Evolutionary conservation across 2,888 invertebrate genomes (phyloP), one percentile per base, ranked within the genome.

Genomic region (Agrotis clavis): DNA sequence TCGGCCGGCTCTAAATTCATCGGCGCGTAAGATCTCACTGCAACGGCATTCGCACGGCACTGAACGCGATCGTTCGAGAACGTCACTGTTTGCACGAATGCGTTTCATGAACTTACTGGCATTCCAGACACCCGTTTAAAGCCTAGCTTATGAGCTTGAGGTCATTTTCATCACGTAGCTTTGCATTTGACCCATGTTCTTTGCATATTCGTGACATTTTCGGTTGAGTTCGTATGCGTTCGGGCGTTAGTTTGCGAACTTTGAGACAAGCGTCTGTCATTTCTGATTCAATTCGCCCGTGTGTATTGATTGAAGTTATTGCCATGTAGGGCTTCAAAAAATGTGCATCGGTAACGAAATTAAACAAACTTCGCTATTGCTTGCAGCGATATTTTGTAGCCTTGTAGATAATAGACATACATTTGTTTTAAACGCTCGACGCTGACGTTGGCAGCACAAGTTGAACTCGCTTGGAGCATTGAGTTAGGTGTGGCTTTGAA

Each of bases 21-120:
- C 64, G 67, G 50, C 1, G n/a, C n/a, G 50, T 25, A 65, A 65
- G 67, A 66, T 67, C 62, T 65, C 77, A 74, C 67, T 61, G 68
- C 41, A 72, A 19, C 19, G 63, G 45, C 50, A 66, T 72, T 66
- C 54, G 25, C 53, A 67, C 51, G 62, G 30, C 45, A 67, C 48
- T n/a, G 71, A 50, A 60, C 54, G 63, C 62, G 65, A 62, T 56
- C 56, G 56, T 50, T 71, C 63, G 67, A 63, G 59, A 67, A 63
- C 51, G 51, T 57, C 65, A 59, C 65, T 72, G 19, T 68, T 60
- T 66, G 74, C 70, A 71, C 68, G 81, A 68, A 56, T 53, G 65
- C 74, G 11, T 80, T 59, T 72, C 45, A 66, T n/a, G 54, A 62
- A 83, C 67, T 79, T 56, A 67, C 48, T 56, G 50, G 9, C 25